Conservation (phyloP, 2,888 invertebrate genomes). For the Sminthurides aquaticus region DNA sequence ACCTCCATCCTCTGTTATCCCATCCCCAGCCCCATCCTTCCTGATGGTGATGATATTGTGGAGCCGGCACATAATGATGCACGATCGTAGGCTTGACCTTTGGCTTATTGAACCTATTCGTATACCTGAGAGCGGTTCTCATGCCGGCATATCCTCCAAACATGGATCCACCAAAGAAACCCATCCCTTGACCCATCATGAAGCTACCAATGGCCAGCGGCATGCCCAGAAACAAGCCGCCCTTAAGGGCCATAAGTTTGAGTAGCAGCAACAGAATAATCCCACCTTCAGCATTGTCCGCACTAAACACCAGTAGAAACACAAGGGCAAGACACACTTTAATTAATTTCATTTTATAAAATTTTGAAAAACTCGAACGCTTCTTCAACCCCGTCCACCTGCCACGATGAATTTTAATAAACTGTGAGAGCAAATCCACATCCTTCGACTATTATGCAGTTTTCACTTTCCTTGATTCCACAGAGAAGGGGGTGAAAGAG, state of each 20-base stretch:
- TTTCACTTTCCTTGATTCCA: too few species aligned
- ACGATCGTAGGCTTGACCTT: not conserved
- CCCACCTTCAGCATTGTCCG: not conserved
- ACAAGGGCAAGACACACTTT: not conserved
- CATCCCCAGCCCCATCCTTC: constrained; percentile 9
- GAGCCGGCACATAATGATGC: not conserved
- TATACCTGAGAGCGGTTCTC: not conserved
- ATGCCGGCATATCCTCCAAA: constrained; percentile 4
- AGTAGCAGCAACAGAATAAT: not conserved
- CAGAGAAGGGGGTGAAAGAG: too few species aligned
- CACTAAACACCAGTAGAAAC: not conserved
- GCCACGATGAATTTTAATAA: too few species aligned
- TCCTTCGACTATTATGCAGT: too few species aligned
- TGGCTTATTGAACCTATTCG: not conserved
- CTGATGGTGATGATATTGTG: not conserved
- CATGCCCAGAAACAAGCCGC: not conserved
- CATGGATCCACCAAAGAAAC: not conserved
- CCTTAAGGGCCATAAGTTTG: not conserved
- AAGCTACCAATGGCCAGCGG: not conserved
- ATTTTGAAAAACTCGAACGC: too few species aligned
- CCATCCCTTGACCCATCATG: not conserved
- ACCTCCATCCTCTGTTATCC: not conserved
- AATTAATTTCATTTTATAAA: not conserved
- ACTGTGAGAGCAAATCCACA: too few species aligned
- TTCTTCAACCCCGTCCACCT: too few species aligned